These are phyloP conservation scores for Ganaspis sp. DNA, from an alignment of 1,140 invertebrate genomes.

Conservation along the genomic window DNA sequence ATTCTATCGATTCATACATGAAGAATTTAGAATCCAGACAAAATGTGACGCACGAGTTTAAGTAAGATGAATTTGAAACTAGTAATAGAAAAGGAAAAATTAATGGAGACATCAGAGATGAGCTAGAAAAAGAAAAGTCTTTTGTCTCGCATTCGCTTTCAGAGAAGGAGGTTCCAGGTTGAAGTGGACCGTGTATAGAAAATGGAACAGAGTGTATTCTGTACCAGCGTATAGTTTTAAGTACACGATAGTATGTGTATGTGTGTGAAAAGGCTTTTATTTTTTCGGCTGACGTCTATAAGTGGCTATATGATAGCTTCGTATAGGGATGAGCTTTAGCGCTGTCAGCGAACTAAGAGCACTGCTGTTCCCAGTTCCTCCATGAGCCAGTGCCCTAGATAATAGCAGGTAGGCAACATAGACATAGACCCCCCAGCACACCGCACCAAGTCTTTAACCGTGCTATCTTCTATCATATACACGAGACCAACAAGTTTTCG, in stretches of 20 bases:
- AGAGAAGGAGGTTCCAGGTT: constrained; percentile 21
- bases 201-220: constrained; percentile 1
- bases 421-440: constrained; percentile 31
- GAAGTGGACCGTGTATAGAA: constrained; percentile 9
- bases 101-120: constrained; percentile 20
- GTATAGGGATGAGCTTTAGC: constrained; percentile 45
- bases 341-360: constrained; percentile 49
- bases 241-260: not conserved
- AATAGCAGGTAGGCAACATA: constrained; percentile 47
- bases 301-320: constrained; percentile 35
- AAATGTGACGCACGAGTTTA: not conserved
- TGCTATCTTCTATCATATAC: not conserved
- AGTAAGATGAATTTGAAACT: not conserved
- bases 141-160: constrained; percentile 5
- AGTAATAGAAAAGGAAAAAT: constrained; percentile 1
- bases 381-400: constrained; percentile 47
- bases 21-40: not conserved
- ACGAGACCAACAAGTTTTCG: not conserved
- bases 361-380: constrained; percentile 45
- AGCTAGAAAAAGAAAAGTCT: not conserved
- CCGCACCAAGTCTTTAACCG: not conserved
- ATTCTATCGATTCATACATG: no score
- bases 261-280: constrained; percentile 29
- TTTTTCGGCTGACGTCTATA: constrained; percentile 50
- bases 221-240: not conserved